Evolutionary conservation across 2,113 vertebrate species (phyloP).

Genomic region (Nothoprocta pentlandii): DNA sequence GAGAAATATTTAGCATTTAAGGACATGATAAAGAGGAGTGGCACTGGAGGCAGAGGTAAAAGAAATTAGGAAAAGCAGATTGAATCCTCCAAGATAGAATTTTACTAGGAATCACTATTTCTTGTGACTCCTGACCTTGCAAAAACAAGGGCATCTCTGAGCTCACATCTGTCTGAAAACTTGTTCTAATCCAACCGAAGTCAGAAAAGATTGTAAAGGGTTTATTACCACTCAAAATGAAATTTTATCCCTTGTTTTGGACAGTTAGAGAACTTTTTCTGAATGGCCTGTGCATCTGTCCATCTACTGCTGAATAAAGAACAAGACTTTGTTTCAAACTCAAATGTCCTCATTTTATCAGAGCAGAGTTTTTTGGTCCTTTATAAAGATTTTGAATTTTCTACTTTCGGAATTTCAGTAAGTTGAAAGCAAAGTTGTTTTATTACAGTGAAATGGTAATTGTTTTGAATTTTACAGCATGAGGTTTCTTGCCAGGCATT

Average conservation of each 20-base stretch:
- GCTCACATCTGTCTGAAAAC: background rate
- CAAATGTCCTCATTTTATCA: background rate
- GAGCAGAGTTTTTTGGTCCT: background rate
- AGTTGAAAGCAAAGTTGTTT: background rate
- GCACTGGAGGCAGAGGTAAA: background rate
- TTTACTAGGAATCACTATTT: background rate
- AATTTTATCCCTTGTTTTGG: background rate
- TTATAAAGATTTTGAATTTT: background rate
- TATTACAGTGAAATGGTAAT: background rate
- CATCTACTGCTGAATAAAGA: background rate
- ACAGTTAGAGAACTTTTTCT: background rate
- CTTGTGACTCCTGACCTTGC: background rate
- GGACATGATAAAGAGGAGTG: background rate
- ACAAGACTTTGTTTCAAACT: background rate
- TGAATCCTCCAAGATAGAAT: background rate
- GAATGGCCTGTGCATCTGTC: background rate
- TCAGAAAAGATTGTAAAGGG: background rate
- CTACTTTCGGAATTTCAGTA: background rate
- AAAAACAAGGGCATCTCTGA: background rate
- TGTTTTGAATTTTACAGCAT: accelerated
- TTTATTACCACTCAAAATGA: background rate
- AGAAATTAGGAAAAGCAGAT: background rate
- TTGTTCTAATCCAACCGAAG: background rate
- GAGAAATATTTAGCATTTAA: background rate
- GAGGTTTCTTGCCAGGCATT: background rate